Conservation (phyloP, 2,113 vertebrate genomes). For the Okapia johnstoni region DNA sequence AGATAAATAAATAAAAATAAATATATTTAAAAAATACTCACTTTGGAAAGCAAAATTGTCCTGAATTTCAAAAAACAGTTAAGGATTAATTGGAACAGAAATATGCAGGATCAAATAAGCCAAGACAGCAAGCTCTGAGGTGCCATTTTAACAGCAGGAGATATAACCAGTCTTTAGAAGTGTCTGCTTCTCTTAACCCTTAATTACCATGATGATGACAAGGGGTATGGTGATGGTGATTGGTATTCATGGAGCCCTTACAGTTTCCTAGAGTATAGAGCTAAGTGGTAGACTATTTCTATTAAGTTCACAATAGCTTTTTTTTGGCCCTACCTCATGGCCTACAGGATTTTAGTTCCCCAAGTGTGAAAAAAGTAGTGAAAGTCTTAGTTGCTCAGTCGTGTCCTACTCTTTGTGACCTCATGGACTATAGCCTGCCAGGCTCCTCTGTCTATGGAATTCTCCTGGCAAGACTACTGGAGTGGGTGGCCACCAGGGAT, state of each 20-base stretch:
- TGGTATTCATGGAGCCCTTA: background rate
- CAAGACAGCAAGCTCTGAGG: background rate
- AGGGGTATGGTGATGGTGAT: background rate
- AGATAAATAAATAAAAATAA: background rate
- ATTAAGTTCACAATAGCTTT: background rate
- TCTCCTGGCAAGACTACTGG: background rate
- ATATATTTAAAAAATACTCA: background rate
- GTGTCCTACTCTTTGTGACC: background rate
- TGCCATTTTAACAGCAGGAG: background rate
- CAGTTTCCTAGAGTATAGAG: background rate
- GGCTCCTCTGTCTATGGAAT: background rate
- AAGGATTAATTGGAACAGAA: background rate
- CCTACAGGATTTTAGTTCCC: background rate
- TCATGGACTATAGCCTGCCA: background rate
- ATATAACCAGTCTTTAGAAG: background rate
- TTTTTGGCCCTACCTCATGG: background rate
- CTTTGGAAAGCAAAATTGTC: background rate
- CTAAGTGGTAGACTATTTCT: background rate
- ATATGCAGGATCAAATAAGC: background rate
- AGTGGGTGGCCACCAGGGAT: background rate
- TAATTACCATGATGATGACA: background rate
- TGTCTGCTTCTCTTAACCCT: background rate
- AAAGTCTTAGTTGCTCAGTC: background rate
- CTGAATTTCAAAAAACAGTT: background rate
- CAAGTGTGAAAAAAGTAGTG: background rate